Conservation (phyloP, 2,888 invertebrate genomes). For the Unio pictorum region DNA sequence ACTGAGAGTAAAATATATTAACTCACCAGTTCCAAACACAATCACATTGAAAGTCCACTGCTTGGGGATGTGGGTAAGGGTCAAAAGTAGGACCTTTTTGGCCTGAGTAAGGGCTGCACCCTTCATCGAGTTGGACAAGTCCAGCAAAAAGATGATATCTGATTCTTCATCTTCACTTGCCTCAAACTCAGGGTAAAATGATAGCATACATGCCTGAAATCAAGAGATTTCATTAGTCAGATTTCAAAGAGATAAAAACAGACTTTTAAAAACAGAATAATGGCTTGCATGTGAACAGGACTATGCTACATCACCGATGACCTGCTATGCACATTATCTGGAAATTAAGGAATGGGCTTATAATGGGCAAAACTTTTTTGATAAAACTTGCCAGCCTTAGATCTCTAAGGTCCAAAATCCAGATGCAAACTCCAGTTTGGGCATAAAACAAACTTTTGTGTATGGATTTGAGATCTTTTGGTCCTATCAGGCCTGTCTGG, state of each 20-base stretch:
- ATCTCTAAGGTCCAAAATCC: no score
- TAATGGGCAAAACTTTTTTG: no score
- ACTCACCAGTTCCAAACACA: constrained; percentile 70
- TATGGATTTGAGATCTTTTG: no score
- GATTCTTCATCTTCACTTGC: constrained; percentile 50
- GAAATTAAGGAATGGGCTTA: no score
- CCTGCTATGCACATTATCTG: no score
- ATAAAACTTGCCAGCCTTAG: no score
- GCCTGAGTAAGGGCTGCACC: constrained; percentile 61
- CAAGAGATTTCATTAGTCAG: constrained; percentile 2
- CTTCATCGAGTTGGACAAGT: constrained; percentile 72
- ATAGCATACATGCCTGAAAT: constrained; percentile 71
- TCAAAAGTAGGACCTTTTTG: constrained; percentile 63
- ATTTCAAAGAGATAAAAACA: not conserved
- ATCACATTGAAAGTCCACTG: constrained; percentile 71
- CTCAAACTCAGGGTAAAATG: constrained; percentile 73
- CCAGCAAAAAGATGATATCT: constrained; percentile 69
- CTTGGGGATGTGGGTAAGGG: constrained; percentile 66
- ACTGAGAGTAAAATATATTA: not conserved
- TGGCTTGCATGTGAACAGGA: no score
- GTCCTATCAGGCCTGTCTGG: no score
- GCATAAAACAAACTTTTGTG: no score
- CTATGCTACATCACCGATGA: no score
- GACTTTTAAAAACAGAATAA: no score
- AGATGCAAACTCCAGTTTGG: no score